Conservation (phyloP, 1,140 invertebrate species). For the Pseudomyrmex sp. region DNA sequence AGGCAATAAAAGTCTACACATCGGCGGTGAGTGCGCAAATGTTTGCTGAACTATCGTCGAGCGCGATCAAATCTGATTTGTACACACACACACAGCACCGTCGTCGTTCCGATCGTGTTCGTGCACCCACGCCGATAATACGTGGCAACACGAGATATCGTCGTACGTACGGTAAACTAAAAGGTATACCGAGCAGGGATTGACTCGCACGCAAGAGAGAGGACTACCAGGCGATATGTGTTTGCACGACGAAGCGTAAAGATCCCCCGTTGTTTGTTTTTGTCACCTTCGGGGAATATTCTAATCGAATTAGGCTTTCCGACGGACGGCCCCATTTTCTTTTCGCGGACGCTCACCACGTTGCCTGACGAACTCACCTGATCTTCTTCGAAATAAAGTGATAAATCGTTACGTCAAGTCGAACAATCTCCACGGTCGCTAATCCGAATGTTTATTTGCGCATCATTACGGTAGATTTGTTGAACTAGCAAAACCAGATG, state of each 20-base stretch:
- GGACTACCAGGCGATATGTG: not conserved
- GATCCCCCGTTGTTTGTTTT: slow-evolving; percentile 15
- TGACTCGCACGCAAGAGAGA: slow-evolving; percentile 1
- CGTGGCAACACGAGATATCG: slow-evolving; percentile 35
- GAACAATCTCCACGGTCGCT: not conserved
- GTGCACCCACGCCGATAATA: not conserved
- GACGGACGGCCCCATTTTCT: not conserved
- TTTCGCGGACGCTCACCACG: not conserved
- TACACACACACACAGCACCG: slow-evolving; percentile 25
- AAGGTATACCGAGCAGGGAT: not conserved
- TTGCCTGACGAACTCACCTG: not conserved
- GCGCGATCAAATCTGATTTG: slow-evolving; percentile 60
- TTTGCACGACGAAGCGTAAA: slow-evolving; percentile 32
- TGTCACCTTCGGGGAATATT: slow-evolving; percentile 22
- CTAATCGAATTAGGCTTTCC: slow-evolving; percentile 52
- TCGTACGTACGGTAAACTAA: not conserved
- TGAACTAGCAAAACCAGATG: slow-evolving; percentile 22
- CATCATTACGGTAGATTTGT: slow-evolving; percentile 13
- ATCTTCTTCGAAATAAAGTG: not conserved
- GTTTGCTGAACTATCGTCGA: slow-evolving; percentile 53
- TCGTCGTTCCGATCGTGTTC: not conserved
- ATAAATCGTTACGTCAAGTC: slow-evolving; percentile 22
- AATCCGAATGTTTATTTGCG: slow-evolving; percentile 39
- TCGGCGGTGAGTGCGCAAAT: slow-evolving; percentile 46
- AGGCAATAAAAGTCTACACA: slow-evolving; percentile 46